phyloP scores from a whole-genome alignment of 92 coral and sea anemone species.

The Parazoanthus swiftii region DNA sequence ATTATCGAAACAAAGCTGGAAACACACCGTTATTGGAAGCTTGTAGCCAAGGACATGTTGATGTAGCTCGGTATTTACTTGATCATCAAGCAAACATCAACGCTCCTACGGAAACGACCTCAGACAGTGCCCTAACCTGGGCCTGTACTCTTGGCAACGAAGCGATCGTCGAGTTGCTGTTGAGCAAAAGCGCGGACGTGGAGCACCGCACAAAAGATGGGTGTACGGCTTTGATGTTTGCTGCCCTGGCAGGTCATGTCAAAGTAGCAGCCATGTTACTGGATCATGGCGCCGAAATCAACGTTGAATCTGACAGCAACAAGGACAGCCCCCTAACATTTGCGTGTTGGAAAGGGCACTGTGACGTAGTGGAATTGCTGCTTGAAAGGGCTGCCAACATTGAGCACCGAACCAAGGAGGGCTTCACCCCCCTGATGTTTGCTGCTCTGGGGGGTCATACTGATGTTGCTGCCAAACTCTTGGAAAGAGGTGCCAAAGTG shows the following conservation, averaged over 20 bases:
- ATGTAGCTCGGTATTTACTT: constrained; percentile 95
- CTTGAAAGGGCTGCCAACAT: constrained; percentile 94
- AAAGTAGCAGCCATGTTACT: constrained; percentile 98
- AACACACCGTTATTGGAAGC: constrained; percentile 98
- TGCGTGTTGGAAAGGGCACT: constrained; percentile 99
- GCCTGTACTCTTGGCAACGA: constrained; percentile 99
- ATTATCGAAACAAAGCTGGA: constrained; percentile 98
- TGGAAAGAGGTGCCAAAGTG: constrained; percentile 92
- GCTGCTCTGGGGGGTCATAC: constrained; percentile 99
- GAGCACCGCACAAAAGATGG: constrained; percentile 99
- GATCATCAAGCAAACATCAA: constrained; percentile 96
- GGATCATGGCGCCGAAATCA: constrained; percentile 93
- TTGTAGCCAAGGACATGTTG: constrained; percentile 98
- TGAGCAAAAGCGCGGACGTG: constrained; percentile 83
- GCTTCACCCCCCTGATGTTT: constrained; percentile 99
- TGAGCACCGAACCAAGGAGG: constrained; percentile 99
- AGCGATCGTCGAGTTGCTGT: constrained; percentile 87
- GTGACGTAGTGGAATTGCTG: constrained; percentile 93
- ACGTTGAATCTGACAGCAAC: constrained; percentile 99
- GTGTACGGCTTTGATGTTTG: constrained; percentile 99
- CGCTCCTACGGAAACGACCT: constrained; percentile 99
- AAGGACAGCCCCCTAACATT: constrained; percentile 99
- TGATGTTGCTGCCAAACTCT: constrained; percentile 92
- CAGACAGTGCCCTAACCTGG: constrained; percentile 99
- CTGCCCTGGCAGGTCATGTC: constrained; percentile 98